Base-by-base conservation (phyloP, 2,113 vertebrate species). In the Bothrops jararaca region DNA sequence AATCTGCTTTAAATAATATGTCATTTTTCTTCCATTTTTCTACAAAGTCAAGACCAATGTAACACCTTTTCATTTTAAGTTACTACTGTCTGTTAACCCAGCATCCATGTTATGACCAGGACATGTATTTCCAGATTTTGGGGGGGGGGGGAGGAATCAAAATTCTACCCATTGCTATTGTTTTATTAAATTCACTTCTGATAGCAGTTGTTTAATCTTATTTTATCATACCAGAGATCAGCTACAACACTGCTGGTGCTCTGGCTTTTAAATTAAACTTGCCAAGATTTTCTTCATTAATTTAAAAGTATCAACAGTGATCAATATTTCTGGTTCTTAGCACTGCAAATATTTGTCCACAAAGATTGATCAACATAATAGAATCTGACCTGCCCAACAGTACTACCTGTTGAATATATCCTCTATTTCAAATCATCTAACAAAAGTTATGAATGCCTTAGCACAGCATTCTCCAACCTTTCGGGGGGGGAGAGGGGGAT, bases 321-420 rank as follows among this genome's bases (percentile, higher is more conserved):
- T 85, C 24, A 69, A 15, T 53, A 92, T 89, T 80, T 89, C 87
- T 56, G 52, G 60, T 87, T 92, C 15, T 56, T 54, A 80, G 18
- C 29, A 3, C 45, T 57, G 23, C 34, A 56, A 80, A 88, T 45
- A 22, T 58, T 89, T 52, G 18, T 80, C 87, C 60, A 89, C 50
- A 92, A 42, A 69, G 52, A 15, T 24, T 53, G 64, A 89, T 92
- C 91, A 92, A n/a, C 39, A 80, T 48, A 80, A 92, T 56, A 15
- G 60, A 89, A 89, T 92, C 87, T 89, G 60, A 89, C 39, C 39
- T 45, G 60, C 18, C 12, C 13, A 92, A 80, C 52, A 89, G 45
- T 53, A 80, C 8, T 23, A 64, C 5, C 50, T 69, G 34, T 69
- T 56, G 60, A 89, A 69, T 85, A 89, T 26, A 85, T 64, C 91